phyloP scores from a whole-genome alignment of 2,888 invertebrate species.

The Drosophila crucigera region DNA sequence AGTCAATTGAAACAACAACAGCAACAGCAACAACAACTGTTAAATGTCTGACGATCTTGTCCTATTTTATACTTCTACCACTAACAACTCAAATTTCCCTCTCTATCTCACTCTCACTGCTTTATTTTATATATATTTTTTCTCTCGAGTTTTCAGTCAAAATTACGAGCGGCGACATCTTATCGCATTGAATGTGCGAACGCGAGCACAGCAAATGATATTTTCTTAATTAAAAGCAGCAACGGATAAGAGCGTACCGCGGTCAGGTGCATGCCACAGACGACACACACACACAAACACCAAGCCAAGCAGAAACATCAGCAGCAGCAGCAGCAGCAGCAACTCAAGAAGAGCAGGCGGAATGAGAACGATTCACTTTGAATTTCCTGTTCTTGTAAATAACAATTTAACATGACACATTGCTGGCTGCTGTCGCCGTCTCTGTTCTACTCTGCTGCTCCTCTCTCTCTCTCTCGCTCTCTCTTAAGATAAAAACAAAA shows the following conservation, averaged over 20 bases:
- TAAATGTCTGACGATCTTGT: conserved; percentile 39
- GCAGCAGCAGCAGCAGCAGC: not conserved
- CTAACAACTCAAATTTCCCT: conserved; percentile 24
- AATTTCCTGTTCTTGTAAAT: conserved; percentile 81
- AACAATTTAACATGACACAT: conserved; percentile 79
- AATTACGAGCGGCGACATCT: conserved; percentile 55
- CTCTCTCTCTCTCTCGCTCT: not conserved
- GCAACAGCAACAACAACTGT: conserved; percentile 10
- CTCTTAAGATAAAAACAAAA: not conserved
- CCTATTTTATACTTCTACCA: conserved; percentile 4
- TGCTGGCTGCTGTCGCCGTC: conserved; percentile 53
- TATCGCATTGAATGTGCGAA: conserved; percentile 59
- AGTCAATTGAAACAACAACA: conserved; percentile 26
- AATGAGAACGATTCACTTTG: conserved; percentile 57
- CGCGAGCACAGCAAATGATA: conserved; percentile 58
- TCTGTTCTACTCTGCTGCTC: not conserved
- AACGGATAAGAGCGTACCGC: conserved; percentile 61
- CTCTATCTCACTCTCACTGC: not conserved
- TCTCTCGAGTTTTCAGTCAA: conserved; percentile 9
- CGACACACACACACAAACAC: conserved; percentile 3
- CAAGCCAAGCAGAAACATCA: conserved; percentile 17
- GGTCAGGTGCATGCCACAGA: conserved; percentile 55
- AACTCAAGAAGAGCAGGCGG: conserved; percentile 14
- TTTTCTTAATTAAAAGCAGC: conserved; percentile 77
- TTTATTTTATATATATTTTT: not conserved